Conservation (phyloP, 1,140 invertebrate genomes). For the Paraescarpia echinospica region DNA sequence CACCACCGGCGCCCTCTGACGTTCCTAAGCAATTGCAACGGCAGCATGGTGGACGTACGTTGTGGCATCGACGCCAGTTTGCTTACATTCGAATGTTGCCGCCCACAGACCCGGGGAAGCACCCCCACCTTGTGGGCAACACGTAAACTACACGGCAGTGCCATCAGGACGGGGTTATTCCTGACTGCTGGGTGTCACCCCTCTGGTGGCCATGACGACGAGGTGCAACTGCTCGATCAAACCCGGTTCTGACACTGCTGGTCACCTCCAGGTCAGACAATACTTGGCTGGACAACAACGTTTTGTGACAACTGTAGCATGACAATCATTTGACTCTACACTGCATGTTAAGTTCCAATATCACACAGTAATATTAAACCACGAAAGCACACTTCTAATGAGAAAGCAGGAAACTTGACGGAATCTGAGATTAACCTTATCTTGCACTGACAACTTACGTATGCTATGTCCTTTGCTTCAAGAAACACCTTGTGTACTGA, state of each 20-base stretch:
- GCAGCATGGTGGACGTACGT: conserved; percentile 33
- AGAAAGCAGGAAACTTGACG: no score
- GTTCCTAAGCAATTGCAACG: conserved; percentile 31
- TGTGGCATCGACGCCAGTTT: conserved; percentile 19
- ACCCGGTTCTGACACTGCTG: conserved; percentile 13
- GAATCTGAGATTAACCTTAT: no score
- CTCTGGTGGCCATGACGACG: conserved; percentile 15
- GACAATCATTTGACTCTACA: background rate
- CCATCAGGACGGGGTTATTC: conserved; percentile 5
- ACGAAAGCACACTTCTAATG: background rate
- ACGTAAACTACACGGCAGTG: background rate
- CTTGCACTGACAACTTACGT: no score
- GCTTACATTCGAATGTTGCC: conserved; percentile 21
- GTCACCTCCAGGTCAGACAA: background rate
- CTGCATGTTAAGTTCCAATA: background rate
- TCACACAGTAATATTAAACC: background rate
- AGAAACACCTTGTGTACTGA: no score
- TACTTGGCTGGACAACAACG: background rate
- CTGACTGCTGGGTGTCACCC: background rate
- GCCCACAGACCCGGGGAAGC: background rate
- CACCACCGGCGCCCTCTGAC: conserved; percentile 23
- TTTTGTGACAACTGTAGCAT: background rate
- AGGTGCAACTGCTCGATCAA: conserved; percentile 18
- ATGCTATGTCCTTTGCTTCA: no score
- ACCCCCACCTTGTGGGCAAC: background rate